Evolutionary conservation across 1,140 invertebrate species (phyloP), one percentile per base, ranked within the genome.

Genomic region (Epicauta chinensis): DNA sequence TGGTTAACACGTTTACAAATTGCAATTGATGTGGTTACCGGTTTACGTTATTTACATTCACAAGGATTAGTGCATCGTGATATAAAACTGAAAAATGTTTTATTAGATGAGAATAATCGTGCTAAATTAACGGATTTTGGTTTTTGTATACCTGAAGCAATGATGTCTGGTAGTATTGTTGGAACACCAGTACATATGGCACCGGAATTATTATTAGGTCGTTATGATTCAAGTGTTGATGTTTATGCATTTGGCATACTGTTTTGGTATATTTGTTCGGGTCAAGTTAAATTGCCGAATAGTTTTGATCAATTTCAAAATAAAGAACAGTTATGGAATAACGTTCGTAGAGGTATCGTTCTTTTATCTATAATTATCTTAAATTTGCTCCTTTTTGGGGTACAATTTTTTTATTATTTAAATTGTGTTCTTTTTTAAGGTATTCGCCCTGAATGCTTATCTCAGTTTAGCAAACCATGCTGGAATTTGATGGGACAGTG

Each of bases 111-210:
- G 4, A 67, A 79, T 3, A 82, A 87, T 63, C 77, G 89, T 29
- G 91, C 87, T 0, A 89, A 91, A 68, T 73, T 94, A 16, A 91
- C 90, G 0, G 91, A 94, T 73, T 78, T 94, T 4, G 91, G 91
- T 1, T 95, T 95, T 73, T 94, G 91, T 65, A 91, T 93, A 60
- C 89, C 90, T 1, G 89, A 89, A 71, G 89, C 90, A 0, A 91
- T 94, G 81, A 90, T 94, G 80, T 91, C 87, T 3, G 90, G 84
- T 10, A 88, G 84, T 56, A 80, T 90, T 46, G 87, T 90, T 7
- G 91, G 91, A 12, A 93, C 91, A 5, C 91, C 91, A 0, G 88
- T 93, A 51, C 91, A 94, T 65, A 94, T 95, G 91, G 89, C 91
- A 23, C 91, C 91, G 0, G 91, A 95, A 73, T 75, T 95, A 14